Conservation (phyloP, 2,113 vertebrate species). For the Colossoma macropomum region DNA sequence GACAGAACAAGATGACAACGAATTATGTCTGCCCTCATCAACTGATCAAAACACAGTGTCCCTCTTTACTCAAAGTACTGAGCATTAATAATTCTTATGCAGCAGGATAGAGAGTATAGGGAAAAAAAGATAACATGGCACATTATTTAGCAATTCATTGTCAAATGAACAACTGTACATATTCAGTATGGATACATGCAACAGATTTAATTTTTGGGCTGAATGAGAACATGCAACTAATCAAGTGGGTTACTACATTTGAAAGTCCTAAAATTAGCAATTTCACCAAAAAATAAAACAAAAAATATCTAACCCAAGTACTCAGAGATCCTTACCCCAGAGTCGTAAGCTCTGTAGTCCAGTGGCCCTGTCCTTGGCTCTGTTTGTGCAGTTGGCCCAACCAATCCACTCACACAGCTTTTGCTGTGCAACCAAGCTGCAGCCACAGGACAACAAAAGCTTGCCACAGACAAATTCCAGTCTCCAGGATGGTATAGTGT, state of each 20-base stretch:
- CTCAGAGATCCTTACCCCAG: conserved; percentile 81
- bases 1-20: conserved; percentile 18
- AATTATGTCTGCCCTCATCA: neutral
- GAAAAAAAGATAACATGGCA: neutral
- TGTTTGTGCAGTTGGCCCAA: conserved; percentile 50
- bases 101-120: neutral
- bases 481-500: conserved; percentile 75
- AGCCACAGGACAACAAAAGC: conserved; percentile 72
- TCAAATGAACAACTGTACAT: too few species aligned
- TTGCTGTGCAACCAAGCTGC: conserved; percentile 63
- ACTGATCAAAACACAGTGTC: neutral
- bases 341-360: conserved; percentile 91
- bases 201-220: too few species aligned
- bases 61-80: neutral
- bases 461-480: conserved; percentile 73
- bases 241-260: neutral
- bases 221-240: neutral
- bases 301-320: neutral
- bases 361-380: conserved; percentile 68
- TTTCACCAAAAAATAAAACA: neutral
- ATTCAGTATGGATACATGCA: too few species aligned
- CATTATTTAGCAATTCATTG: neutral
- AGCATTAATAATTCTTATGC: neutral
- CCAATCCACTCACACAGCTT: conserved; percentile 60
- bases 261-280: too few species aligned